Evolutionary conservation across 2,113 vertebrate species (phyloP).

Genomic region (Ranitomeya variabilis): DNA sequence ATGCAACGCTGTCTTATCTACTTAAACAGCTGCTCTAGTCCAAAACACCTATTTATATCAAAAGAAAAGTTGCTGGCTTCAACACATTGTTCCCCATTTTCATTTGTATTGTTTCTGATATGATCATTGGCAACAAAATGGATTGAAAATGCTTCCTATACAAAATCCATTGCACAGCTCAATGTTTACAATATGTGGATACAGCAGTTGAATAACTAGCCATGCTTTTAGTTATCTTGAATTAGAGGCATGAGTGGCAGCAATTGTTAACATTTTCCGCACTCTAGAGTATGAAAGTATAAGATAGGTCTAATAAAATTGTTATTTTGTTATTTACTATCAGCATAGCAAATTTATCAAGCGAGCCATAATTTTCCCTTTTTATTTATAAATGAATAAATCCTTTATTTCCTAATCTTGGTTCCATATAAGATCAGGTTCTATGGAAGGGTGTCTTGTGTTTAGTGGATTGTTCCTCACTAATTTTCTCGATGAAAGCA

Average conservation of each 20-base stretch:
- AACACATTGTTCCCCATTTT: constrained; percentile 11
- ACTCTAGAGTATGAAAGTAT: not conserved
- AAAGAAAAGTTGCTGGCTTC: constrained; percentile 26
- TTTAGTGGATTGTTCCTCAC: not conserved
- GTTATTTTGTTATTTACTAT: no score
- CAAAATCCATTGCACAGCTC: not conserved
- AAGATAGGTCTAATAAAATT: not conserved
- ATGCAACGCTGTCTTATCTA: constrained; percentile 50
- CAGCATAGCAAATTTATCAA: no score
- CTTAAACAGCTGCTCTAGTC: constrained; percentile 43
- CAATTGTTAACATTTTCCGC: not conserved
- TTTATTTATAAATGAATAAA: no score
- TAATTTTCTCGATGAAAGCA: no score
- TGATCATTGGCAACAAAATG: not conserved
- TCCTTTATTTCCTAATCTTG: no score
- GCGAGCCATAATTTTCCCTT: no score
- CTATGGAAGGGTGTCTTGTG: not conserved
- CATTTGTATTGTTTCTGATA: constrained; percentile 50
- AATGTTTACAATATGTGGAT: not conserved
- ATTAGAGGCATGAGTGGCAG: not conserved
- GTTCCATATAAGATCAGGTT: no score
- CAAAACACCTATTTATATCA: constrained; percentile 31
- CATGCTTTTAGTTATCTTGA: not conserved
- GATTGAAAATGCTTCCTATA: constrained; percentile 14
- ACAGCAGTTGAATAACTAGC: not conserved